Percentiles rank a stretch among this genome's conserved stretches.
phyloP scores from a whole-genome alignment of 2,113 vertebrate species.

The Dicentrarchus labrax region DNA sequence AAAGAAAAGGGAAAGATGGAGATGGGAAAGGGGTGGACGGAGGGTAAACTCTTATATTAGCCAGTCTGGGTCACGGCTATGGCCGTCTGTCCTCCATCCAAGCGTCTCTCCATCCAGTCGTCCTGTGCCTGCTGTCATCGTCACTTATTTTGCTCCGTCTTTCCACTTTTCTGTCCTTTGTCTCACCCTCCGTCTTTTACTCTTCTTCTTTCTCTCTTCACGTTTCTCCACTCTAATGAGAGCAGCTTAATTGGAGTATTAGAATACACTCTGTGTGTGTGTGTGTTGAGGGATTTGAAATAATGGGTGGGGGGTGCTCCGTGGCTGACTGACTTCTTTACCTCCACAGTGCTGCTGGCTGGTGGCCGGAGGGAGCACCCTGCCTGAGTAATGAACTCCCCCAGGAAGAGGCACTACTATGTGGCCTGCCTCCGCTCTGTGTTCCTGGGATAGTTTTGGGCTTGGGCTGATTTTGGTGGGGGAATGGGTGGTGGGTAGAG shows the following conservation, averaged over 20 bases:
- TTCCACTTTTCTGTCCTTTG: conserved; percentile 11
- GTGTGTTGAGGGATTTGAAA: not conserved
- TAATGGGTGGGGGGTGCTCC: conserved; percentile 30
- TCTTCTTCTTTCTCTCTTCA: not conserved
- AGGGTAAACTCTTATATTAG: conserved; percentile 25
- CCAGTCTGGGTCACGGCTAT: not conserved
- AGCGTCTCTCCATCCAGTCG: not conserved
- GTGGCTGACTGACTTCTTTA: conserved; percentile 72
- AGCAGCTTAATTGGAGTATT: conserved; percentile 78
- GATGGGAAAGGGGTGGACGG: not conserved
- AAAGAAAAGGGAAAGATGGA: conserved; percentile 34
- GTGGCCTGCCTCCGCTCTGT: conserved; percentile 76
- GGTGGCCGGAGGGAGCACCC: conserved; percentile 83
- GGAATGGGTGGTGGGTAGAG: conserved; percentile 70
- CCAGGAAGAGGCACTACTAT: conserved; percentile 83
- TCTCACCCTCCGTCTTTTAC: conserved; percentile 5
- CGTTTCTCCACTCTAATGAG: conserved; percentile 78
- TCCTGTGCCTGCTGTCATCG: not conserved
- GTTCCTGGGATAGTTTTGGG: conserved; percentile 31
- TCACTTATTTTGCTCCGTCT: not conserved
- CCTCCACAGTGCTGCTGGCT: conserved; percentile 45
- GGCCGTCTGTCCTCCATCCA: not conserved
- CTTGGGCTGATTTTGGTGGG: conserved; percentile 38
- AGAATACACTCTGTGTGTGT: not conserved
- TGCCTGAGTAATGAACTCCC: conserved; percentile 89